These are phyloP conservation scores for Poeciliopsis turrubarensis DNA, from an alignment of 2,113 vertebrate species.

Conservation along the genomic window DNA sequence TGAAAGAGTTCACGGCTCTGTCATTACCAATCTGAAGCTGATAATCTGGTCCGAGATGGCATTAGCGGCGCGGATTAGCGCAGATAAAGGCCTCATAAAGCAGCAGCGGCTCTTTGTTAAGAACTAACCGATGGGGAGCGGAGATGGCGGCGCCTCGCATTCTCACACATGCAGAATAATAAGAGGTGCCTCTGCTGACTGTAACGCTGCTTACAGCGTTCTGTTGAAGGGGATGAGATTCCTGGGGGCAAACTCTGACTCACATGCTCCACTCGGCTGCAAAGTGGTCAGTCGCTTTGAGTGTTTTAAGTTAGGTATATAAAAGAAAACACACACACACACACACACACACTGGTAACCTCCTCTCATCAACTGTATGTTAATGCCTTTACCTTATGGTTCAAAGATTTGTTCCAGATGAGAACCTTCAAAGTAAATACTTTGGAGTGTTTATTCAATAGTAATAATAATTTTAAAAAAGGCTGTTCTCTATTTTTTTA, in stretches of 20 bases:
- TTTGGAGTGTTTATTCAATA: conserved; percentile 1
- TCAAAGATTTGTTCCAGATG: conserved; percentile 64
- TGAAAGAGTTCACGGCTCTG: conserved; percentile 78
- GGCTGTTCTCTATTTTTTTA: too few species aligned
- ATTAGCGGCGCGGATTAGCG: conserved; percentile 79
- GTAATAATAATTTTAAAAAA: neutral
- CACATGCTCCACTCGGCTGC: conserved; percentile 36
- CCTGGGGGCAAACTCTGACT: conserved; percentile 54
- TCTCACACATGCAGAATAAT: conserved; percentile 16
- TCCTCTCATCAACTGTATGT: conserved; percentile 44
- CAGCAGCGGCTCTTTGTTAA: conserved; percentile 78
- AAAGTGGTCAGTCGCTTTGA: conserved; percentile 55
- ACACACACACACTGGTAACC: neutral
- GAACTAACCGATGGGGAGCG: conserved; percentile 73
- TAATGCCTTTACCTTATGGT: conserved; percentile 71
- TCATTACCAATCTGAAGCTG: conserved; percentile 79
- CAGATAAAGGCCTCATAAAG: conserved; percentile 81
- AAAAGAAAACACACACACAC: neutral
- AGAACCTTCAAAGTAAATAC: conserved; percentile 36
- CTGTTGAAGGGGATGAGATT: conserved; percentile 7
- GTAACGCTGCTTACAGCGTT: neutral
- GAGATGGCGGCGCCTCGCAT: conserved; percentile 53
- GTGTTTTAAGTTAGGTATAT: neutral
- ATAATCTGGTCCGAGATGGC: conserved; percentile 83
- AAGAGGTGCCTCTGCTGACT: neutral